These are phyloP conservation scores for Brachypterus glaber DNA, from an alignment of 2,888 invertebrate genomes.

Conservation along the genomic window DNA sequence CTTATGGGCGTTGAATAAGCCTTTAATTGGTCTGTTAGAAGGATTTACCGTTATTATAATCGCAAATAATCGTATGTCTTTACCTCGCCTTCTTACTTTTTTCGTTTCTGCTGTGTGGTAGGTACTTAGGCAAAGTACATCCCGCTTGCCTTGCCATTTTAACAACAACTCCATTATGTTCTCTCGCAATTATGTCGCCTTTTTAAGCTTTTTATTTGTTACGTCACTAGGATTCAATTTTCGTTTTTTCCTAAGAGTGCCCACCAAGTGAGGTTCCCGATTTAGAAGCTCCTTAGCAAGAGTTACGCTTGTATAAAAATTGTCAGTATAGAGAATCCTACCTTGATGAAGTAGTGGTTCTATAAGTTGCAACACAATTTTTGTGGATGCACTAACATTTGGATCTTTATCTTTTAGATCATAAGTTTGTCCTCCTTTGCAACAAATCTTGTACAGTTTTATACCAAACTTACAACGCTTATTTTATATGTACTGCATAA, in stretches of 20 bases:
- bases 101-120: constrained; percentile 8
- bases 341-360: constrained; percentile 5
- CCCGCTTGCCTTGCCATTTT: constrained; percentile 15
- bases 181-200: not conserved
- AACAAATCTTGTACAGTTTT: constrained; percentile 13
- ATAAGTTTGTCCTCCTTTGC: constrained; percentile 14
- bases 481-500: constrained; percentile 15
- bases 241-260: constrained; percentile 15
- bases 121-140: constrained; percentile 14
- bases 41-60: constrained; percentile 9
- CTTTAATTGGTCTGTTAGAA: not conserved
- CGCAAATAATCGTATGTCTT: no score
- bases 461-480: constrained; percentile 15
- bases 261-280: constrained; percentile 16
- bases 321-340: constrained; percentile 11
- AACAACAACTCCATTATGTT: constrained; percentile 4
- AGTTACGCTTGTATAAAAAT: constrained; percentile 18
- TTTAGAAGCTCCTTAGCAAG: constrained; percentile 14
- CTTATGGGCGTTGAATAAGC: no score
- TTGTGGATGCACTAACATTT: not conserved
- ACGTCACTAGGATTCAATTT: constrained; percentile 16
- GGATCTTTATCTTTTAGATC: constrained; percentile 8
- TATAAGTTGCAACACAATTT: not conserved
- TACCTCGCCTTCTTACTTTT: constrained; percentile 4
- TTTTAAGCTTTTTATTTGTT: constrained; percentile 13